A percentile compares a stretch with the other conserved stretches of the same genome.
Evolutionary conservation across 2,113 vertebrate species (phyloP).

Genomic region (Toxostoma redivivum): DNA sequence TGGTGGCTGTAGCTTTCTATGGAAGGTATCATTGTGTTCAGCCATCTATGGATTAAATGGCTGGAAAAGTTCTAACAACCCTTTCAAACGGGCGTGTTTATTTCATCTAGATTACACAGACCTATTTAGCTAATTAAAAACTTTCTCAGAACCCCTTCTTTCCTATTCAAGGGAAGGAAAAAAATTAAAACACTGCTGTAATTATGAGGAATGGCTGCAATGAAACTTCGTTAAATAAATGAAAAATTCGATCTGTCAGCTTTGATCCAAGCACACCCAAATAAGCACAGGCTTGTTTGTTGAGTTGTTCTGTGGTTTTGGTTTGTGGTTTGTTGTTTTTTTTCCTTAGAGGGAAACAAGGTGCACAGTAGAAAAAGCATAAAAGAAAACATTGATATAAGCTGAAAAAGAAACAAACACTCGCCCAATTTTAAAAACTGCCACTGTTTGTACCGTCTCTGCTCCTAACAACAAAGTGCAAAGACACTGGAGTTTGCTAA

Average conservation of each 20-base stretch:
- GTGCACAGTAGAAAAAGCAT: not conserved
- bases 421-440: not conserved
- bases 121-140: constrained; percentile 61
- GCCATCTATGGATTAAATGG: constrained; percentile 63
- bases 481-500: constrained; percentile 50
- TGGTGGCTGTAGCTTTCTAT: constrained; percentile 65
- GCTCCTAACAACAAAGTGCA: constrained; percentile 46
- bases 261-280: not conserved
- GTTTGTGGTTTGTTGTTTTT: not conserved
- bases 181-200: constrained; percentile 7
- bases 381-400: constrained; percentile 24
- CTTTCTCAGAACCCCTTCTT: constrained; percentile 50
- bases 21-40: constrained; percentile 65
- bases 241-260: not conserved
- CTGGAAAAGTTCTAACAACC: constrained; percentile 71
- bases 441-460: not conserved
- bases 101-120: constrained; percentile 64
- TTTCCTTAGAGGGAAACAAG: not conserved
- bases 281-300: not conserved
- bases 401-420: constrained; percentile 28
- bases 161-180: not conserved
- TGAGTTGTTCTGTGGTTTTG: not conserved
- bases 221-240: constrained; percentile 47
- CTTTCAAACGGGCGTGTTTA: constrained; percentile 69
- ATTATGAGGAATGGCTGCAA: constrained; percentile 31